Evolutionary conservation across 2,113 vertebrate species (phyloP), one percentile per base, ranked within the genome.

Genomic region (Sinocyclocheilus grahami): DNA sequence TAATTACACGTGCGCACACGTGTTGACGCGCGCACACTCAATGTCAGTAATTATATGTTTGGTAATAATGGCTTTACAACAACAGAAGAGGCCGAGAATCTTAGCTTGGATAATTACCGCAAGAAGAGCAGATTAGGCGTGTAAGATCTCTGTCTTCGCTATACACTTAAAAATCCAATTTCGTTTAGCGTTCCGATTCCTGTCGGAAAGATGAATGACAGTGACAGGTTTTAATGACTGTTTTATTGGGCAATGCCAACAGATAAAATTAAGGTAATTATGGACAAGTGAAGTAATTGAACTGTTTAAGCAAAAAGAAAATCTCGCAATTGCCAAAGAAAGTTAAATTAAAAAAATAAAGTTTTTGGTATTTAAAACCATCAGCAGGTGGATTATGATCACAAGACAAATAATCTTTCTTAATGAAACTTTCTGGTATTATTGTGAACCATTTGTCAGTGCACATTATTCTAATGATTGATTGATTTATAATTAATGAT

Each of bases 21-120:
- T 78, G 33, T 76, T 63, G 58, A 63, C 42, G 60, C 62, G 14
- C 75, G 8, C 82, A 82, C 78, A 87, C 58, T 48, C 39, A 20
- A 74, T 87, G 82, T 71, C 86, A 87, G 86, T 91, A 90, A 91
- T 91, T 88, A 87, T 88, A 90, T 84, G 79, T 88, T 91, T 86
- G 85, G 72, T 90, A 91, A 91, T 88, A 89, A 90, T 78, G 88
- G 86, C 88, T 88, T 88, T 87, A 87, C 87, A 83, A 85, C 87
- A 89, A 89, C 86, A 89, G 81, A 78, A 86, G 86, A 87, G 84
- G 87, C 77, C 85, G 74, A 69, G 86, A 86, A 87, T 83, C 88
- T 79, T 48, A 63, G 81, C 85, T 85, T 48, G 58, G 89, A 86
- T 89, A 91, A 90, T 89, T 91, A 91, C 87, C 86, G 89, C 82